Evolutionary conservation across 1,140 invertebrate genomes (phyloP).

Genomic region (Ridgeia piscesae): DNA sequence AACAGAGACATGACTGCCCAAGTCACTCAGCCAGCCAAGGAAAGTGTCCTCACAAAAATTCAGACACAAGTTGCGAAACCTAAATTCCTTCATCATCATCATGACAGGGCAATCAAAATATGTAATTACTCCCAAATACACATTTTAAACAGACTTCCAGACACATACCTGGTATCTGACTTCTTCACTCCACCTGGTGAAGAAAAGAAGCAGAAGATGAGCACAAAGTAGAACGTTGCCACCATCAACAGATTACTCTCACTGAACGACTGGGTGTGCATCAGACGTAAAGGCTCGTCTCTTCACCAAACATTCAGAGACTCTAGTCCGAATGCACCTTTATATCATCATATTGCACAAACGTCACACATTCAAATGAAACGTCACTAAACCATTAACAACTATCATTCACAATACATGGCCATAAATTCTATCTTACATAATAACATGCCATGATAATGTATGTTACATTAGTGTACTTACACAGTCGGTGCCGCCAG

Average conservation of each 20-base stretch:
- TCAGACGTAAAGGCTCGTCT: neutral
- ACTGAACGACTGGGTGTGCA: neutral
- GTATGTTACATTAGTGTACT: no score
- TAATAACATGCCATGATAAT: no score
- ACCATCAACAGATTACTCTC: neutral
- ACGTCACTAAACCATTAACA: no score
- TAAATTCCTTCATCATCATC: neutral
- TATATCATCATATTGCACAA: neutral
- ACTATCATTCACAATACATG: no score
- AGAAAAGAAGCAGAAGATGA: neutral
- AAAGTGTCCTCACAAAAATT: neutral
- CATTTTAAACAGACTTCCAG: neutral
- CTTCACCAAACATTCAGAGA: neutral
- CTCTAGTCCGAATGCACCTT: neutral
- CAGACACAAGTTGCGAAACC: neutral
- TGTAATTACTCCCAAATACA: neutral
- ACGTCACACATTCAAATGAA: neutral
- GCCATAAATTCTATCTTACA: no score
- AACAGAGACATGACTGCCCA: neutral
- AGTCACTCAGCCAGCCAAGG: conserved; percentile 3
- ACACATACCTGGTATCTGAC: neutral
- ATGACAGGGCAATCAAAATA: neutral
- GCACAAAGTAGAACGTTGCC: neutral
- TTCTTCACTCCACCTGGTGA: neutral
- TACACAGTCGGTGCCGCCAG: conserved; percentile 61